Evolutionary conservation across 2,797 vertebrate genomes (phyloP).

Genomic region (Rhinichthys osculus): DNA sequence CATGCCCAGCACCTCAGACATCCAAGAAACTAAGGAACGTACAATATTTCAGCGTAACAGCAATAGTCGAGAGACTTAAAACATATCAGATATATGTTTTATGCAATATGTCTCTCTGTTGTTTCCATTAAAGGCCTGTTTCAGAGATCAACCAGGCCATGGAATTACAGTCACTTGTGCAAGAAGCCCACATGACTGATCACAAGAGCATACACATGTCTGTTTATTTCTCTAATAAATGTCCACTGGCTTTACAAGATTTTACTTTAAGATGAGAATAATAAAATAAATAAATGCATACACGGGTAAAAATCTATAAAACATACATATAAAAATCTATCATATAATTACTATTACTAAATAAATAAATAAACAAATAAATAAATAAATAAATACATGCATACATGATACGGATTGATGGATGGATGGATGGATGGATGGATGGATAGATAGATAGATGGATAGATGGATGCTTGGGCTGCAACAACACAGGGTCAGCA

Average conservation of each 20-base stretch:
- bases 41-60: slow-evolving; percentile 30
- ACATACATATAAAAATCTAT: not conserved
- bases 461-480: too few species aligned
- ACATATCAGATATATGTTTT: not conserved
- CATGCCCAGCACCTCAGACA: slow-evolving; percentile 19
- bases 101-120: slow-evolving; percentile 1
- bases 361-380: not conserved
- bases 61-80: not conserved
- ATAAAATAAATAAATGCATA: not conserved
- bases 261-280: not conserved
- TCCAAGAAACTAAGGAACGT: slow-evolving; percentile 8
- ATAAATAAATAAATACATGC: not conserved
- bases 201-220: slow-evolving; percentile 25
- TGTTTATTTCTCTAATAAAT: slow-evolving; percentile 40
- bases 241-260: not conserved
- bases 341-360: too few species aligned
- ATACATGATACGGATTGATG: not conserved
- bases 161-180: slow-evolving; percentile 20
- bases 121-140: slow-evolving; percentile 16
- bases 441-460: too few species aligned
- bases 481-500: too few species aligned
- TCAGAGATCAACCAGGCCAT: not conserved
- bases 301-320: not conserved
- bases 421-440: not conserved
- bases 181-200: slow-evolving; percentile 40